Base-by-base conservation (phyloP, 2,113 vertebrate species). In the Arenaria interpres region DNA sequence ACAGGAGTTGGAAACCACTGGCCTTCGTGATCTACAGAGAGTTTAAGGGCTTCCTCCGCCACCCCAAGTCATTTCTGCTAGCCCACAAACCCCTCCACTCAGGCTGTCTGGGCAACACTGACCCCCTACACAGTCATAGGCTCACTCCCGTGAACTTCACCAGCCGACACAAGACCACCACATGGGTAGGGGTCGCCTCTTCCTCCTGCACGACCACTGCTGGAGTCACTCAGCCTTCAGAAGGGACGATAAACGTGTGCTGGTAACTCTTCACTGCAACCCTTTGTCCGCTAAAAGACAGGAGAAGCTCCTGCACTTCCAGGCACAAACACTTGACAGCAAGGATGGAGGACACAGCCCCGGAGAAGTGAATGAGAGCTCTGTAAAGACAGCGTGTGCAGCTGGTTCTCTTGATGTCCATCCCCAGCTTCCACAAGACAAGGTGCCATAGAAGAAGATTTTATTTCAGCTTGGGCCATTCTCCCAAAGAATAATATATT, bases 311-410 rank as follows among this genome's bases (percentile, higher is more conserved):
- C 81, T 45, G 50, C n/a, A 37, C 46, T 56, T 41, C 81, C 66
- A 85, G 3, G 4, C 43, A 46, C 60, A 78, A 67, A 45, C 23
- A 12, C 13, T 6, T 15, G 51, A 17, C 37, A 71, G 30, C 37
- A 39, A 57, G 33, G 81, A 50, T 0, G 1, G 0, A 2, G 46
- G 80, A 43, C 16, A 23, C 2, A 21, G 59, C 33, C 59, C 59
- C 22, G 4, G 63, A 73, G 41, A 32, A 21, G 41, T 1, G 12
- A 57, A 45, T 28, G 50, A 48, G 60, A 73, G 51, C 51, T 79
- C 81, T 64, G 35, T 19, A 59, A 75, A 27, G 0, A 9, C 33
- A 84, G 37, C 10, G 16, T 43, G 0, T 25, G 46, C 28, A 66
- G 68, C 57, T 48, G 67, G 43, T 39, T 73, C 75, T 69, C 32